phyloP scores from a whole-genome alignment of 1,140 invertebrate genomes.

The Euschistus heros region DNA sequence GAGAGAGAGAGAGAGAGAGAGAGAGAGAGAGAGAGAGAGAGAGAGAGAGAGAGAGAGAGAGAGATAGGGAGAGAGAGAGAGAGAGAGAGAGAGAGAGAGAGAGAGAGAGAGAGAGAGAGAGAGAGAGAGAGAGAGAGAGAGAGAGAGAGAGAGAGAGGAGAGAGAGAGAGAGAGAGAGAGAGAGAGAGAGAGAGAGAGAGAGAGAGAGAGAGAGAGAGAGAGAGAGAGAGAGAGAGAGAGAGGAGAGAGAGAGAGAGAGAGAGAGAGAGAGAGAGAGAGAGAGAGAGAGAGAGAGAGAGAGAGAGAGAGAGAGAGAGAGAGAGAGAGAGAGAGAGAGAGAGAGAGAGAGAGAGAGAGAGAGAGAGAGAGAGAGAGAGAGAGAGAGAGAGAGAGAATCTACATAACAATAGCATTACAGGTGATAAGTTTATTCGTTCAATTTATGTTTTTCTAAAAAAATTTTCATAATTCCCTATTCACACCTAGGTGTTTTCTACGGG shows the following conservation, averaged over 20 bases:
- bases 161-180: conserved; percentile 1
- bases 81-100: conserved; percentile 12
- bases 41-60: not conserved
- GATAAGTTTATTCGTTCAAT: no score
- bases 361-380: not conserved
- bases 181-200: not conserved
- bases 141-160: no score
- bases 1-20: not conserved
- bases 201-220: conserved; percentile 4
- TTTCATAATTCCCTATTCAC: no score
- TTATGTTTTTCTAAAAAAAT: no score
- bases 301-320: not conserved
- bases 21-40: conserved; percentile 8
- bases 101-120: not conserved
- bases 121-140: not conserved
- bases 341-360: not conserved
- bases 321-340: not conserved
- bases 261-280: conserved; percentile 20
- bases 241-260: conserved; percentile 2
- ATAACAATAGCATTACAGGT: no score
- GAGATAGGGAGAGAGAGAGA: conserved; percentile 9
- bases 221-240: conserved; percentile 5
- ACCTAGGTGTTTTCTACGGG: no score
- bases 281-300: conserved; percentile 14
- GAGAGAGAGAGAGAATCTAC: not conserved